A percentile compares a stretch with the other conserved stretches of the same genome.
phyloP scores from a whole-genome alignment of 2,888 invertebrate genomes.

The Ophonus ardosiacus region DNA sequence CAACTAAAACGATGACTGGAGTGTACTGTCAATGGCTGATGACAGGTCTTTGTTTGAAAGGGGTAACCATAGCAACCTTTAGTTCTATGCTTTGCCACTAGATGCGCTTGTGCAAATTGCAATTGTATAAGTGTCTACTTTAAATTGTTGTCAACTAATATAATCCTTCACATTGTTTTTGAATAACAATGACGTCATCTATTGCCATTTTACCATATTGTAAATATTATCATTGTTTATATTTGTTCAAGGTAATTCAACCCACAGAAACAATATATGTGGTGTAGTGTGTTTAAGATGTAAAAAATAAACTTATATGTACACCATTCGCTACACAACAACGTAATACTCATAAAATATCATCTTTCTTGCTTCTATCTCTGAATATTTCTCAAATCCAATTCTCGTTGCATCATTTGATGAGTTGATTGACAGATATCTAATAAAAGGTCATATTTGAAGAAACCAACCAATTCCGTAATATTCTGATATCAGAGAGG shows the following conservation, averaged over 20 bases:
- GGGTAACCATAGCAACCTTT: too few species aligned
- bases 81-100: too few species aligned
- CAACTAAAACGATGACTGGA: too few species aligned
- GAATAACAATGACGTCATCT: slow-evolving; percentile 5
- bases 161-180: not conserved
- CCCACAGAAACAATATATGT: not conserved
- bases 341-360: not conserved
- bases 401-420: not conserved
- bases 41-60: too few species aligned
- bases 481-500: not conserved
- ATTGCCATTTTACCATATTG: not conserved
- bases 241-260: not conserved
- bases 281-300: too few species aligned
- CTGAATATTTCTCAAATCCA: not conserved
- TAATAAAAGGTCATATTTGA: slow-evolving; percentile 11
- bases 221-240: not conserved
- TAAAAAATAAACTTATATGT: not conserved
- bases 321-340: not conserved
- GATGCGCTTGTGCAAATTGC: not conserved
- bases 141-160: not conserved
- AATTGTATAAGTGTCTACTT: not conserved
- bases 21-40: too few species aligned
- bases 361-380: not conserved
- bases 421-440: not conserved
- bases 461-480: not conserved